Evolutionary conservation across 1,140 invertebrate species (phyloP), one percentile per base, ranked within the genome.

Genomic region (Bombus huntii): DNA sequence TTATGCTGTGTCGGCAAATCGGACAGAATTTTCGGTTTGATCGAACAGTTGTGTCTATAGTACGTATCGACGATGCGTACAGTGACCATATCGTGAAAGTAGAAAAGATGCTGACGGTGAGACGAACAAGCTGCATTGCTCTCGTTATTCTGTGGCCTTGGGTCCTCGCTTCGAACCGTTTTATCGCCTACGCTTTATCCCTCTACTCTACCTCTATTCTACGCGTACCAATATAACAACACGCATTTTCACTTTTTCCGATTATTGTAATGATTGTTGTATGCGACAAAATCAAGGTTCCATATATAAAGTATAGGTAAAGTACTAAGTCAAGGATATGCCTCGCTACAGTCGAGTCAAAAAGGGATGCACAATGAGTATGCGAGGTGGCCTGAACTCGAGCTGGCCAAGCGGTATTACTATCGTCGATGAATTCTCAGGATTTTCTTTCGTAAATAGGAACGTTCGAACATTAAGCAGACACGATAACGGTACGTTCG

Each of bases 351-450:
- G 91, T 93, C 89, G 90, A 93, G 86, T 93, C 88, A 92, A 92
- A 92, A 91, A 92, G 93, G 94, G 94, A 95, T 95, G 95, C 95
- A 95, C 95, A 95, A 95, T 95, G 95, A 95, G 92, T 95, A 95
- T 95, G 94, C 95, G 94, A 95, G 92, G 92, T 94, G 82, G 91
- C 92, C 87, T 92, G 86, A 91, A 81, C 86, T 92, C 85, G 37
- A 62, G 57, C 75, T 78, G 89, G 92, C 92, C 91, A 90, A 92
- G 89, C 93, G 91, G 86, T 91, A 75, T 85, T 34, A 57, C 57
- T 68, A 68, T 85, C 71, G 62, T 68, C 59, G 47, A 81, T 42
- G 78, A 70, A 59, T 25, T 47, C 57, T 57, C 15, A 22, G 25
- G 71, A 13, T 22, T 68, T 28, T 68, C 34, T 66, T 59, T 15